Base-by-base conservation (phyloP, 2,113 vertebrate genomes). In the Catharus bicknelli region DNA sequence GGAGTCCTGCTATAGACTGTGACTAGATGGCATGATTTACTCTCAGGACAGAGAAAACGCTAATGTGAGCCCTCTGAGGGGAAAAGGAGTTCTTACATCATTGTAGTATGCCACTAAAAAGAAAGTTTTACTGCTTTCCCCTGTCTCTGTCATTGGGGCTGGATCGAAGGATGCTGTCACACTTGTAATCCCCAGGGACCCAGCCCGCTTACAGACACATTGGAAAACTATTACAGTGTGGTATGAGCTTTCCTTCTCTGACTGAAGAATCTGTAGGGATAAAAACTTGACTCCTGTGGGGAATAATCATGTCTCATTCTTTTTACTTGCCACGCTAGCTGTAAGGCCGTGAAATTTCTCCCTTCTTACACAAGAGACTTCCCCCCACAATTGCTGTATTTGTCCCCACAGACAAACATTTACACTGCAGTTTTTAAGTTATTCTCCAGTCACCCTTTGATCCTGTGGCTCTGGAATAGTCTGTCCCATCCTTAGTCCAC, bases 61-160 rank as follows among this genome's bases (percentile, higher is more conserved):
- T 87, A 87, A 87, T 80, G 54, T 80, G 47, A 91, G 32, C 23
- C 43, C 78, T 93, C 54, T 43, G 43, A 93, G 66, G 62, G 43
- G 77, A 94, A 93, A 72, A 76, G n/a, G 19, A 87, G 23, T 92
- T 79, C 84, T 96, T 82, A 87, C 74, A 69, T 90, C 81, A 91
- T 82, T 90, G 50, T 51, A 47, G 34, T 36, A 79, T 92, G 83
- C 74, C 54, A 86, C 58, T 85, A 74, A 88, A 91, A 80, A 50
- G 67, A 83, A 90, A 90, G 67, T 86, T 93, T 90, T 91, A 85
- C 77, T 84, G 54, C 90, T 86, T 88, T 84, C 10, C 30, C 14
- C 23, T 68, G 42, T 79, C 66, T 85, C 73, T 86, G 86, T 84
- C 66, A 54, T 54, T 81, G 73, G 77, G 77, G 32, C 58, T 89